Base-by-base conservation (phyloP, 2,797 vertebrate species). In the Poliocrania exsul region DNA sequence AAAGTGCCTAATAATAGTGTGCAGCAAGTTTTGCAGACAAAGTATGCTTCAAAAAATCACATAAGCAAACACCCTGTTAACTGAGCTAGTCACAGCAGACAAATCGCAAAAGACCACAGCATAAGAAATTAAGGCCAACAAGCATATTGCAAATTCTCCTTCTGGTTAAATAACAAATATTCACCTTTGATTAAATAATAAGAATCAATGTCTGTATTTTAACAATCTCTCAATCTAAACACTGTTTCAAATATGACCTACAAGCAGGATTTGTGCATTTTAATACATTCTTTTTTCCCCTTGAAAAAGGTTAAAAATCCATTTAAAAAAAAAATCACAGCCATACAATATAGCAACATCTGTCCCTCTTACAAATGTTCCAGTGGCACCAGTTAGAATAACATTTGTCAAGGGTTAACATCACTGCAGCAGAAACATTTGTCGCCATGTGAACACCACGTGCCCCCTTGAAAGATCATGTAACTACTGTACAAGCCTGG, bases 131-230 rank as follows among this genome's bases (percentile, higher is more conserved):
- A 87, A 61, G 53, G 60, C 46, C 61, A 51, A 84, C 0, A 2
- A 88, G 60, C 40, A 54, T 21, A 74, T 1, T 64, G 50, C 31
- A 75, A 86, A 49, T 86, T 71, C 5, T 88, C 26, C 21, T 79
- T 75, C 38, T 35, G 11, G 49, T 85, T 75, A 90, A 90, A 20
- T 49, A 90, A 92, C n/a, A 83, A 91, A 85, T 87, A 80, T 8
- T 69, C 25, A 56, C 6, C 13, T 91, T 64, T 57, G 18, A 77
- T 77, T 74, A 71, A 87, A 73, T 69, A 69, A 53, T 44, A 78
- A 64, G 40, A 89, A 86, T 18, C 6, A 25, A 35, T 35, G 28
- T 23, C 13, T 46, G 28, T 54, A 31, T 86, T 85, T 49, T 11
- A 88, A 86, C 44, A 78, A 62, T 51, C 28, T 40, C 37, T 80